phyloP scores from a whole-genome alignment of 2,888 invertebrate genomes.

The Limnephilus auricula region DNA sequence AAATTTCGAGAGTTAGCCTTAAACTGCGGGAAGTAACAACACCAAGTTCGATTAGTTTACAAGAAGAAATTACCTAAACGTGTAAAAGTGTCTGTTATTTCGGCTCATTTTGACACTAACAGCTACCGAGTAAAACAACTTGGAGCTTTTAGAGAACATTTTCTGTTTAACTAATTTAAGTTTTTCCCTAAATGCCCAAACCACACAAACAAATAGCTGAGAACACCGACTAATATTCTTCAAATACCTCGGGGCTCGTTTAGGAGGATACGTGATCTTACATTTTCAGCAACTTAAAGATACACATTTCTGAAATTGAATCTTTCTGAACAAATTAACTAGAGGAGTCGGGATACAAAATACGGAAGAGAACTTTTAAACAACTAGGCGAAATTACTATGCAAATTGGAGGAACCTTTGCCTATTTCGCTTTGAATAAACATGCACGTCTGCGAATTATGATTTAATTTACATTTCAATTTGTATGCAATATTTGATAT shows the following conservation, averaged over 20 bases:
- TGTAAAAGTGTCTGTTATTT: conserved; percentile 37
- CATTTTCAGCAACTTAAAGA: conserved; percentile 24
- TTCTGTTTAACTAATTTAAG: conserved; percentile 58
- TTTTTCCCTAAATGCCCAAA: conserved; percentile 54
- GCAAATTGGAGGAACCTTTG: conserved; percentile 13
- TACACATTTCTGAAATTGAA: conserved; percentile 48
- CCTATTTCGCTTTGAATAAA: conserved; percentile 19
- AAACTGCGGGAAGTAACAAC: conserved; percentile 11
- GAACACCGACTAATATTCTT: conserved; percentile 40
- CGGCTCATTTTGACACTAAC: conserved; percentile 41
- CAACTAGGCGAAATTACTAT: background rate
- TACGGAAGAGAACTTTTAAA: conserved; percentile 32
- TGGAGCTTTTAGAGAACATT: conserved; percentile 13
- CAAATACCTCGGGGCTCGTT: conserved; percentile 52
- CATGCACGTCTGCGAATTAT: background rate
- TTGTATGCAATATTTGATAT: background rate
- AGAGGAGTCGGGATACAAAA: conserved; percentile 21
- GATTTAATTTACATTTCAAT: background rate
- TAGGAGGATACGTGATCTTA: conserved; percentile 47
- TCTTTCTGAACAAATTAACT: conserved; percentile 36
- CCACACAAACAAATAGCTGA: conserved; percentile 39
- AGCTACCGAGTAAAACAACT: conserved; percentile 6
- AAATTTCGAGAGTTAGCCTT: background rate
- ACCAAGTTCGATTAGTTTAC: conserved; percentile 10
- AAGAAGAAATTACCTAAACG: conserved; percentile 24